These are phyloP conservation scores for Magallana gigas DNA, from an alignment of 1,140 invertebrate genomes.

Conservation along the genomic window DNA sequence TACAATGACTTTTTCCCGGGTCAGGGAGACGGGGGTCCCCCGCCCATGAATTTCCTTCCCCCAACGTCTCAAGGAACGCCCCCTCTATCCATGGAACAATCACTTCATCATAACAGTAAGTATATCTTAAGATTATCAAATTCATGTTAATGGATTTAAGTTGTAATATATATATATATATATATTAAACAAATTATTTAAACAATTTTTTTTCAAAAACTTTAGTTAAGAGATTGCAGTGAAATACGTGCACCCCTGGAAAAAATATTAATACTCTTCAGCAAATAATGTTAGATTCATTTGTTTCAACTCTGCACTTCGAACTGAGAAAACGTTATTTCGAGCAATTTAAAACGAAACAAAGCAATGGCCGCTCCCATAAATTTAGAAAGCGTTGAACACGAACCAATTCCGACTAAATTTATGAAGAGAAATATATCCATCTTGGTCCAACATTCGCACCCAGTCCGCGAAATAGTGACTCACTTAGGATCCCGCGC, in stretches of 20 bases:
- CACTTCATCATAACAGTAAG: slow-evolving; percentile 64
- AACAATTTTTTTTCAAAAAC: no score
- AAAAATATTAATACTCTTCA: no score
- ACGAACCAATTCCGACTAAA: background rate
- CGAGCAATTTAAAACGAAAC: background rate
- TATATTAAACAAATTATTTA: background rate
- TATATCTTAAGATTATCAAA: slow-evolving; percentile 26
- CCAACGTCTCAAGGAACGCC: slow-evolving; percentile 66
- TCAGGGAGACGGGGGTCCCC: slow-evolving; percentile 77
- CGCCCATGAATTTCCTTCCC: slow-evolving; percentile 83
- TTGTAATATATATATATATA: background rate
- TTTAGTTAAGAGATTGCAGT: no score
- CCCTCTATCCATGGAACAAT: slow-evolving; percentile 61
- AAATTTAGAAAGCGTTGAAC: background rate
- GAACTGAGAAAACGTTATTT: no score
- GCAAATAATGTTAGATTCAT: no score
- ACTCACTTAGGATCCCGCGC: background rate
- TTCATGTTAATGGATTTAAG: no score
- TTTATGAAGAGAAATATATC: slow-evolving; percentile 42
- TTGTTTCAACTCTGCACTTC: no score
- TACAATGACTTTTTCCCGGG: slow-evolving; percentile 92
- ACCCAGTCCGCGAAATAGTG: slow-evolving; percentile 25
- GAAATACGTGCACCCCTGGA: no score
- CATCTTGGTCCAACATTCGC: slow-evolving; percentile 5
- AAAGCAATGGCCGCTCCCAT: background rate